These are phyloP conservation scores for Prosopocoilus inquinatus DNA, from an alignment of 2,888 invertebrate species.

Conservation along the genomic window DNA sequence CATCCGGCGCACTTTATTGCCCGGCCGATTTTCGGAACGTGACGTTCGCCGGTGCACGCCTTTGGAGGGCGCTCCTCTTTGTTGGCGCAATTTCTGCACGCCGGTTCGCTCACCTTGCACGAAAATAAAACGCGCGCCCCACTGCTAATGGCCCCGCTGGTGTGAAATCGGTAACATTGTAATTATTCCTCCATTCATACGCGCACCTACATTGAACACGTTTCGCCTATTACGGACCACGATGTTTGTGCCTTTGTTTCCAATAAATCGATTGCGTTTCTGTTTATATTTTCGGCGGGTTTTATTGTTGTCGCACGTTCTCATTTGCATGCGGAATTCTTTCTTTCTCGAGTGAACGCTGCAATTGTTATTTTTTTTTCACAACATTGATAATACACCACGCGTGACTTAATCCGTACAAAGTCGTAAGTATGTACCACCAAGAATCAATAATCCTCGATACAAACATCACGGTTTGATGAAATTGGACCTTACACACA, in stretches of 20 bases:
- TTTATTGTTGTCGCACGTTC: constrained; percentile 33
- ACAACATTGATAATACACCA: not conserved
- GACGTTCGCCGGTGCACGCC: no score
- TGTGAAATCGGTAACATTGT: constrained; percentile 42
- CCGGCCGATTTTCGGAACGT: no score
- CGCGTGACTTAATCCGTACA: no score
- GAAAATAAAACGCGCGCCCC: not conserved
- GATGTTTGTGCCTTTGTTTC: not conserved
- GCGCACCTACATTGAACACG: constrained; percentile 32
- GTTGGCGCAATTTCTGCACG: no score
- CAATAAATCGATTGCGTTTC: not conserved
- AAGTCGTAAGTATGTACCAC: no score
- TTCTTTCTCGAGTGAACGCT: no score
- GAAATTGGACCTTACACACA: no score
- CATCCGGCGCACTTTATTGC: no score
- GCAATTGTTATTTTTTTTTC: constrained; percentile 6
- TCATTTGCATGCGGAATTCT: constrained; percentile 15
- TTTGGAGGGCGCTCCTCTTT: no score
- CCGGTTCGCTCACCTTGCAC: no score
- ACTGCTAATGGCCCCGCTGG: constrained; percentile 25
- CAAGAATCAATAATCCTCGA: no score
- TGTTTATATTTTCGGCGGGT: constrained; percentile 3
- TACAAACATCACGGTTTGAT: no score
- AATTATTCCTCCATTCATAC: constrained; percentile 32
- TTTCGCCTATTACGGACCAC: constrained; percentile 29